Conservation (phyloP, 2,113 vertebrate species). For the Heterocephalus glaber region DNA sequence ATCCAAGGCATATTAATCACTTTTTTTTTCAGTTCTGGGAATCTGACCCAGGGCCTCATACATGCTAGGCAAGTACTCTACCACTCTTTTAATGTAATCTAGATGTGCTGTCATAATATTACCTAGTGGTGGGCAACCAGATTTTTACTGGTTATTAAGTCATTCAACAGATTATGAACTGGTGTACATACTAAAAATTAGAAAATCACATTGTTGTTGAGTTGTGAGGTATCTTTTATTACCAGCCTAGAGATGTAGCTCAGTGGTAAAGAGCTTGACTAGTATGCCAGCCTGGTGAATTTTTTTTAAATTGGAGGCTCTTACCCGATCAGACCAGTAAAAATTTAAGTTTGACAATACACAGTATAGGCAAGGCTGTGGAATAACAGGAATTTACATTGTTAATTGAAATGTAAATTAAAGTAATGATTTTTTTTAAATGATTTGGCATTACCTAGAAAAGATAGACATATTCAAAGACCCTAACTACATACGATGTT, state of each 20-base stretch:
- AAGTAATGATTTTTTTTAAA: not conserved
- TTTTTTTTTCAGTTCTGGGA: not conserved
- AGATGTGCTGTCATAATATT: not conserved
- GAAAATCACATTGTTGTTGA: not conserved
- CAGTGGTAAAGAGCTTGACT: not conserved
- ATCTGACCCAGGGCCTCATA: not conserved
- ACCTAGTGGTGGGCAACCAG: not conserved
- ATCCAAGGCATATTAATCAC: not conserved
- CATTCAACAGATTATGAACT: not conserved
- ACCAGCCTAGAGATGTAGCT: not conserved
- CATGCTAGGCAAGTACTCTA: not conserved
- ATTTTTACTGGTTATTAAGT: not conserved
- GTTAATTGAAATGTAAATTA: not conserved
- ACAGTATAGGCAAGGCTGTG: not conserved
- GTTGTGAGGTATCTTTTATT: slow-evolving; percentile 16
- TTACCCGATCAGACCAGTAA: not conserved
- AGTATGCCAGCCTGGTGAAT: not conserved
- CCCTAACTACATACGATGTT: not conserved
- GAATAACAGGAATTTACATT: not conserved
- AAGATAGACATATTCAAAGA: not conserved
- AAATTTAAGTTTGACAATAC: not conserved
- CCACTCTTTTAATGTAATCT: not conserved
- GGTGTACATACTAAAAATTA: slow-evolving; percentile 11
- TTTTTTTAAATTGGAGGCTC: not conserved
- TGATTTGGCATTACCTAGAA: slow-evolving; percentile 14